Base-by-base conservation (phyloP, 2,797 vertebrate genomes). In the Hoplostethus atlanticus region DNA sequence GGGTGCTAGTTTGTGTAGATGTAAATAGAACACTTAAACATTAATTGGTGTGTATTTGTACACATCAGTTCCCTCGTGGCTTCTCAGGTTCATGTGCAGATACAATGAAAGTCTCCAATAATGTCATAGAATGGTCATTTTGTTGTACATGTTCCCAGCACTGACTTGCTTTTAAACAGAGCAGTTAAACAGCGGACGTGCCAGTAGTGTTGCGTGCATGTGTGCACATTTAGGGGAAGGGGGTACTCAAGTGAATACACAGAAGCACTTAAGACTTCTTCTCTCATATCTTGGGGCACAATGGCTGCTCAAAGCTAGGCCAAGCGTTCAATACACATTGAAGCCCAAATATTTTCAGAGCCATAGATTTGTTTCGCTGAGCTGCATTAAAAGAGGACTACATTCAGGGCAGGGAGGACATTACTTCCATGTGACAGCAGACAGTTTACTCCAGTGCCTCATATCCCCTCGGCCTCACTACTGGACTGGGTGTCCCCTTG, bases 381-480 rank as follows among this genome's bases (percentile, higher is more conserved):
- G 58, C 81, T 91, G 84, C 68, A 82, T 84, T 79, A 89, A 90
- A 91, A 92, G 53, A 62, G 52, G 88, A 58, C 78, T 79, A 78
- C 82, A 90, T 84, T 85, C 77, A 79, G 68, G 78, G 64, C 86
- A 61, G 73, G 88, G 88, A 84, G 72, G 64, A 90, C 86, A 81
- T 94, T 94, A 91, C 81, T 92, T 93, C 87, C 71, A 86, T 75
- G 72, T 93, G 87, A 93, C 79, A 90, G 73, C 77, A 84, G 89
- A 81, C 65, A 89, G 77, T 90, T 95, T 90, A 91, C 77, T 83
- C 91, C 84, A 91, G 72, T 80, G 86, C 66, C 58, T 80, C 63
- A 68, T 85, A 88, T 89, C 81, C 86, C 84, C 71, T 58, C 82
- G 64, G 78, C 80, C 76, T 78, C 70, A 71, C 80, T 58, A 75